Evolutionary conservation across 2,113 vertebrate species (phyloP).

Genomic region (Scalopus aquaticus): DNA sequence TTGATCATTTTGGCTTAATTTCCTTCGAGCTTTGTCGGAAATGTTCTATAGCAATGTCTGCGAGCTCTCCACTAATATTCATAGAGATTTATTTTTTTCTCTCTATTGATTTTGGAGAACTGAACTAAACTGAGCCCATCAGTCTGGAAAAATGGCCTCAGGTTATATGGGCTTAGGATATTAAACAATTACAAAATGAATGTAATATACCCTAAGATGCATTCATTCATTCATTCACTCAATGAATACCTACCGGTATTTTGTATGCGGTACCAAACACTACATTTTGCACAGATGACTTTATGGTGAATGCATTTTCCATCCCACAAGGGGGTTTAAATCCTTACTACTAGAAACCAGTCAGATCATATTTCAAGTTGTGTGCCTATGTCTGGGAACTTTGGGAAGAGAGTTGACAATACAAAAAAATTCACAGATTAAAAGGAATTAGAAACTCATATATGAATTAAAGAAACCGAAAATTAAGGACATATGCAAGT

Average conservation of each 20-base stretch:
- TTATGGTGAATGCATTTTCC: neutral
- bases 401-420: neutral
- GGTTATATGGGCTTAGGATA: neutral
- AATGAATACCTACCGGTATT: neutral
- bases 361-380: neutral
- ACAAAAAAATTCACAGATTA: neutral
- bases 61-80: neutral
- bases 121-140: conserved; percentile 35
- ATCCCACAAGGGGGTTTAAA: too few relatives aligned
- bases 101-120: conserved; percentile 3
- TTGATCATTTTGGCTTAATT: conserved; percentile 69
- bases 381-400: neutral
- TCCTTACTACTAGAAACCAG: neutral
- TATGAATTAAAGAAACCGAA: neutral
- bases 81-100: neutral
- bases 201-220: neutral
- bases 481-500: neutral
- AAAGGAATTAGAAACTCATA: neutral
- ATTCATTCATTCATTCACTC: neutral
- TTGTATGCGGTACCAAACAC: neutral
- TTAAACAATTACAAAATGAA: neutral
- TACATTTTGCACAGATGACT: neutral
- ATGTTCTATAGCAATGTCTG: conserved; percentile 44
- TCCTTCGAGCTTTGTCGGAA: conserved; percentile 50
- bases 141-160: neutral